Percentiles rank a stretch among this genome's conserved stretches.
phyloP scores from a whole-genome alignment of 2,797 vertebrate genomes.

The Malurus leucopterus region DNA sequence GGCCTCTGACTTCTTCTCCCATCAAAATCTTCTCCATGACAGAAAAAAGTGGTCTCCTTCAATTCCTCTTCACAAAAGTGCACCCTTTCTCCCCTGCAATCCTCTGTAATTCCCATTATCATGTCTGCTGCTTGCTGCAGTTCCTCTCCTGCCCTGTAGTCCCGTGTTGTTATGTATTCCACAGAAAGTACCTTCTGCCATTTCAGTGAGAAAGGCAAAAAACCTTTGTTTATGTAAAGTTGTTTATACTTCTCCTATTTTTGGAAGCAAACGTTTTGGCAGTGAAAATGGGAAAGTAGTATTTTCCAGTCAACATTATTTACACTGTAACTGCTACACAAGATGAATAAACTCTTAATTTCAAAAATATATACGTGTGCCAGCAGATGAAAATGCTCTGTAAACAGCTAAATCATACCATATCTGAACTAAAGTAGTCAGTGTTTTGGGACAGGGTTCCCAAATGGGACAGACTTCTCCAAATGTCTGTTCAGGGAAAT shows the following conservation, averaged over 20 bases:
- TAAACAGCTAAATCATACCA: neutral
- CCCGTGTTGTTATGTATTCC: neutral
- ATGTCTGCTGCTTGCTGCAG: fast-evolving
- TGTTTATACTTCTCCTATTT: neutral
- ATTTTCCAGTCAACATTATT: neutral
- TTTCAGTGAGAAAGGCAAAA: neutral
- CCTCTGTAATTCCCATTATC: neutral
- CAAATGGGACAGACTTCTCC: neutral
- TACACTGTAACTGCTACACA: neutral
- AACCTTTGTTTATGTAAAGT: too few relatives aligned
- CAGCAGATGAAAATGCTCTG: neutral
- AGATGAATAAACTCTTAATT: neutral
- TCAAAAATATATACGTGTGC: neutral
- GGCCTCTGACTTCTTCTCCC: neutral
- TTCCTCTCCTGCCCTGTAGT: neutral
- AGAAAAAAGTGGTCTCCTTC: neutral
- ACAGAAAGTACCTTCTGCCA: neutral
- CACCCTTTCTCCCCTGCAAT: neutral
- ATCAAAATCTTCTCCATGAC: neutral
- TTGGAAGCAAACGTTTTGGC: neutral
- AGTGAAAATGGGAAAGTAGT: neutral
- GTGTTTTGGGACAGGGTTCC: neutral
- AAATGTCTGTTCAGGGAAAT: neutral
- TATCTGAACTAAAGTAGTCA: neutral
- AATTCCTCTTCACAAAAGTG: neutral